Conservation (phyloP, 2,888 invertebrate genomes). For the Pristionchus maxplancki region DNA sequence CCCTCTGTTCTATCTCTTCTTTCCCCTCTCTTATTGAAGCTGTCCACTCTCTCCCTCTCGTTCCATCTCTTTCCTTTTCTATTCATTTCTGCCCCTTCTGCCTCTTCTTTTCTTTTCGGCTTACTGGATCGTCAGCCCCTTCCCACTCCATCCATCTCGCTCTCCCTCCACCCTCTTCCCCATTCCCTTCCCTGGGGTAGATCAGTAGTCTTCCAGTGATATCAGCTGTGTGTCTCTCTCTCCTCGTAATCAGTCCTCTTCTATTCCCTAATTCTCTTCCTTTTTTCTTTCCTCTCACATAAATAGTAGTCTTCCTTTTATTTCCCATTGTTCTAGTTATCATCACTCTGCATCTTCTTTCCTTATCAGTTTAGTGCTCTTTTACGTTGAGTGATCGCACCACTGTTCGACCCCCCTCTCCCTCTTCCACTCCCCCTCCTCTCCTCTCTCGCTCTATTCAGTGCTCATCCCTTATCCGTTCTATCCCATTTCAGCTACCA, state of each 20-base stretch:
- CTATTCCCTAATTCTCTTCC: not conserved
- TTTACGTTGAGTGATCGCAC: not conserved
- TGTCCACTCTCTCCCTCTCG: not conserved
- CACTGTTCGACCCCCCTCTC: not conserved
- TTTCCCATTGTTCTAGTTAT: slow-evolving; percentile 26
- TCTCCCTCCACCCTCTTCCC: not conserved
- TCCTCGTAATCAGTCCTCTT: not conserved
- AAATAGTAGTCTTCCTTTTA: not conserved
- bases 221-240: slow-evolving; percentile 30
- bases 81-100: slow-evolving; percentile 34
- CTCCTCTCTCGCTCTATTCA: not conserved
- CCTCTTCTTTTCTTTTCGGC: slow-evolving; percentile 35
- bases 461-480: not conserved
- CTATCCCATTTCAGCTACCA: not conserved
- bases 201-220: not conserved
- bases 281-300: not conserved
- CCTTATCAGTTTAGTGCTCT: not conserved
- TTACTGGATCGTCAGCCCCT: slow-evolving; percentile 22
- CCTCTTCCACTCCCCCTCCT: not conserved
- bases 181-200: not conserved
- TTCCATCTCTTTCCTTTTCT: not conserved
- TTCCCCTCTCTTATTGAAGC: not conserved
- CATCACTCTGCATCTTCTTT: not conserved
- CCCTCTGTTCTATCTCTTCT: not conserved
- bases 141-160: slow-evolving; percentile 16